phyloP scores from a whole-genome alignment of 2,797 vertebrate genomes.

The Sebastes jordani region DNA sequence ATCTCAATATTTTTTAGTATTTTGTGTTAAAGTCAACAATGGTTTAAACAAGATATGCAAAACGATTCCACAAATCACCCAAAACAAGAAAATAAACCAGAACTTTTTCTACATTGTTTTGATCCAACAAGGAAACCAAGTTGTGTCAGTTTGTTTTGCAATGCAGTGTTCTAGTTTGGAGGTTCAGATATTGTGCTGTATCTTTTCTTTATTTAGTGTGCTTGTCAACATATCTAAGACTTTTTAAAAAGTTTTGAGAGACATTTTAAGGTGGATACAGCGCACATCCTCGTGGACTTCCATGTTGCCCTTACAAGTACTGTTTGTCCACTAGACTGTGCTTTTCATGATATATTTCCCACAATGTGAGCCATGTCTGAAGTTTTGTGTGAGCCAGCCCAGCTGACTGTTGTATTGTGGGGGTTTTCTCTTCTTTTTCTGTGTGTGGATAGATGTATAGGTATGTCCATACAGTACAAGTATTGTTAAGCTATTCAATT shows the following conservation, averaged over 20 bases:
- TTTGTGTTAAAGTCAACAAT: background rate
- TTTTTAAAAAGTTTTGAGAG: background rate
- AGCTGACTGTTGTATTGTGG: background rate
- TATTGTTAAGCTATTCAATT: background rate
- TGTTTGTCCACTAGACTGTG: too few species aligned
- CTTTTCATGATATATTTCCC: background rate
- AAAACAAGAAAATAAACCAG: background rate
- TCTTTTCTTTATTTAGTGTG: background rate
- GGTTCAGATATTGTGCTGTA: background rate
- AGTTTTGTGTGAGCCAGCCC: background rate
- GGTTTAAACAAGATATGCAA: too few species aligned
- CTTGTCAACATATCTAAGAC: background rate
- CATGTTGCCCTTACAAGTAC: background rate
- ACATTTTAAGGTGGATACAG: background rate
- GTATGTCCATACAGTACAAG: background rate
- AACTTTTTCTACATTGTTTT: background rate
- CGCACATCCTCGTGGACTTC: background rate
- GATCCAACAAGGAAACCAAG: background rate
- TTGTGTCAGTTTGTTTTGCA: background rate
- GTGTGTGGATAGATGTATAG: background rate
- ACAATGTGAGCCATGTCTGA: background rate
- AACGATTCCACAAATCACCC: background rate
- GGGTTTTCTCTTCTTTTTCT: background rate
- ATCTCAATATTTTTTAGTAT: background rate
- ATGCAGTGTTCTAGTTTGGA: background rate